Base-by-base conservation (phyloP, 2,797 vertebrate genomes). In the Remorina albescens region DNA sequence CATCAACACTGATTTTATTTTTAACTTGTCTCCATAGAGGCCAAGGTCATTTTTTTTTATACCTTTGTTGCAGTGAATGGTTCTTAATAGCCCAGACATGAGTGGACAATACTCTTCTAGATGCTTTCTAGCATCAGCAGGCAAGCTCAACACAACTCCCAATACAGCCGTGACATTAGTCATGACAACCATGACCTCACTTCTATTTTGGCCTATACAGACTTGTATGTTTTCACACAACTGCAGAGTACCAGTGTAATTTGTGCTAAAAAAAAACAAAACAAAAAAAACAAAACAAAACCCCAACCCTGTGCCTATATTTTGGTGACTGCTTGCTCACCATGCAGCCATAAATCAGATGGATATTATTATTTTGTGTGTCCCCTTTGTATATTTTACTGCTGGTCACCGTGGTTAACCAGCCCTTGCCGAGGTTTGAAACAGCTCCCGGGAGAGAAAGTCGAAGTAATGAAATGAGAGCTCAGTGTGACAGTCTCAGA, bases 161-260 rank as follows among this genome's bases (percentile, higher is more conserved):
- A 57, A 15, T 25, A 50, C 67, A 81, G 60, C 69, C 60, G 11
- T 78, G 76, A 85, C 83, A 86, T 79, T 69, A 73, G 59, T 39
- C 57, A 56, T 63, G 84, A 75, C 81, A 84, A 81, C 73, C 82
- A 65, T 78, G 71, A 80, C 74, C 67, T 82, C 74, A 68, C 71
- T 75, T 74, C 18, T 56, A 60, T 44, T 42, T 34, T 15, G 41
- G 30, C 44, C 50, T 28, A 21, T 21, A 71, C 42, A 50, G 16
- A 49, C 32, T 21, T 30, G 36, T 30, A 55, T 64, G 74, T 64
- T 1, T 39, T 32, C 78, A 82, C 80, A 81, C 21, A 62, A 68
- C 21, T 30, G 10, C 47, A 36, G 19, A 66, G 16, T 36, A n/a
- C 15, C n/a, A 76, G 53, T 26, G 23, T 21, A 15, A 8, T 19